These are phyloP conservation scores for Fragum whitleyi DNA, from an alignment of 2,888 invertebrate genomes.

Conservation along the genomic window DNA sequence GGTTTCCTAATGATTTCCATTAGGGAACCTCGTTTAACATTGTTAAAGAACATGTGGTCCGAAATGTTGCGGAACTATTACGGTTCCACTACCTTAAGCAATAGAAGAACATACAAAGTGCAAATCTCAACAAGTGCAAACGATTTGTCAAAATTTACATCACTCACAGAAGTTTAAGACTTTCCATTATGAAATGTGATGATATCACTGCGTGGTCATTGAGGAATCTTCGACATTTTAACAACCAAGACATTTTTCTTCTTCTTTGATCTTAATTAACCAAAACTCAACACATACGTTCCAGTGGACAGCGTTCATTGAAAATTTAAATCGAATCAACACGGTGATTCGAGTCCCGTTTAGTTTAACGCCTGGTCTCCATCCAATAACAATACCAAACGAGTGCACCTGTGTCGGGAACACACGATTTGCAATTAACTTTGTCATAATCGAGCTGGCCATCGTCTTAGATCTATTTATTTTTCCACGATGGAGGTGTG, in stretches of 20 bases:
- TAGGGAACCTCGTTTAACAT: too few species aligned
- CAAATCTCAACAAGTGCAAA: too few species aligned
- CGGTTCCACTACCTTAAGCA: too few species aligned
- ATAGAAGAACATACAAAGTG: too few species aligned
- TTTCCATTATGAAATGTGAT: not conserved
- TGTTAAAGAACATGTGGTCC: too few species aligned
- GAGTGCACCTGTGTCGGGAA: conserved; percentile 49
- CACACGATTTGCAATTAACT: conserved; percentile 56
- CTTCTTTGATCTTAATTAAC: conserved; percentile 64
- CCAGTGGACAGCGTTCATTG: conserved; percentile 51
- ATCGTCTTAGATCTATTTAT: conserved; percentile 55
- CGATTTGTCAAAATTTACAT: not conserved
- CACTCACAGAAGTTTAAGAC: not conserved
- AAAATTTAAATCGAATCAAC: conserved; percentile 57
- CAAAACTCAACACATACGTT: conserved; percentile 57
- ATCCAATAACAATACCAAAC: conserved; percentile 29
- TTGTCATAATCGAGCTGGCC: conserved; percentile 49
- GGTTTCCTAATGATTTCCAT: too few species aligned
- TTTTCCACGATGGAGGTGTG: conserved; percentile 58
- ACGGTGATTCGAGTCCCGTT: conserved; percentile 30
- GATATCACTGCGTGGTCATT: conserved; percentile 28
- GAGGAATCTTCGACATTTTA: not conserved
- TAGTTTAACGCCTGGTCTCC: conserved; percentile 20
- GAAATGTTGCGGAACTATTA: too few species aligned
- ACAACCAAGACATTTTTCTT: conserved; percentile 19